Percentiles rank a stretch among this genome's conserved stretches.
Evolutionary conservation across 2,113 vertebrate species (phyloP).

Genomic region (Nibea albiflora): DNA sequence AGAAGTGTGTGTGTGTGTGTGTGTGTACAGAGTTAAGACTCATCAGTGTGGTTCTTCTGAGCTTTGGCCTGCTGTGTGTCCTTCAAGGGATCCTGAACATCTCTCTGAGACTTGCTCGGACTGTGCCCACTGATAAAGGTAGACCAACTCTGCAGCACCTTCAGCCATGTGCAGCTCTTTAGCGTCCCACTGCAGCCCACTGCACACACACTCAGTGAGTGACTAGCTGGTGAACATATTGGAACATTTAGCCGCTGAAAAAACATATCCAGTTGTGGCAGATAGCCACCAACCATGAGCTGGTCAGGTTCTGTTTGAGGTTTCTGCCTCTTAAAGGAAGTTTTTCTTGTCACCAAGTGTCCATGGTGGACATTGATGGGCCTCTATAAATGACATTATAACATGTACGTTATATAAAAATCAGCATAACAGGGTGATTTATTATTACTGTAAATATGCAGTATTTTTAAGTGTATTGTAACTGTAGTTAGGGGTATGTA

Average conservation of each 20-base stretch:
- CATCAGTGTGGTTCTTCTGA: conserved; percentile 30
- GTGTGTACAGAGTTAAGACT: conserved; percentile 20
- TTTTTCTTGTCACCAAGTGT: too few species aligned
- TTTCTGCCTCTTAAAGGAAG: too few species aligned
- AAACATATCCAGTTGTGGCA: not conserved
- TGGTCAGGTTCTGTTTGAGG: too few species aligned
- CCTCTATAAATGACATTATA: too few species aligned
- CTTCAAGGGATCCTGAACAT: conserved; percentile 63
- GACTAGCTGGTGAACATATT: not conserved
- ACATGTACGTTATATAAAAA: too few species aligned
- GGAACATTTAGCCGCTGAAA: not conserved
- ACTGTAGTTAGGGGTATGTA: too few species aligned
- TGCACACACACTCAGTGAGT: not conserved
- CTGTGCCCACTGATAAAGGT: conserved; percentile 2
- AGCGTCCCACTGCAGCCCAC: not conserved
- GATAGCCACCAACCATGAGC: too few species aligned
- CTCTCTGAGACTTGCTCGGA: conserved; percentile 38
- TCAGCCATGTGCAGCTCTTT: not conserved
- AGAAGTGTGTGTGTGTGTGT: not conserved
- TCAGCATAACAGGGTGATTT: too few species aligned
- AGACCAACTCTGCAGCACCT: not conserved
- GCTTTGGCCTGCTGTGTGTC: conserved; percentile 55
- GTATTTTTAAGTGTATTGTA: too few species aligned
- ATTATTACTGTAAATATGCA: too few species aligned
- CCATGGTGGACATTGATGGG: too few species aligned